phyloP scores from a whole-genome alignment of 2,113 vertebrate species.

The Festucalex cinctus region DNA sequence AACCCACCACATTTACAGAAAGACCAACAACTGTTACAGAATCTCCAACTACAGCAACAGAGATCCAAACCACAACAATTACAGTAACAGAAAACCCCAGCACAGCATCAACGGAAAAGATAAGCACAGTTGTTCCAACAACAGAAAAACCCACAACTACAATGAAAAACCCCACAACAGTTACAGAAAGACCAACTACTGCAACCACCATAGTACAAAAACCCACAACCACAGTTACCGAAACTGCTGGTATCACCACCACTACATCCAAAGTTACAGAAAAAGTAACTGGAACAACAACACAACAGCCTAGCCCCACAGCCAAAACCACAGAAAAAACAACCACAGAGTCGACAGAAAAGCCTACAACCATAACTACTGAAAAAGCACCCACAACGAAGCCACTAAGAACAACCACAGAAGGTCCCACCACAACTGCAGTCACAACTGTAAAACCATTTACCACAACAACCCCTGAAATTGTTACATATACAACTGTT shows the following conservation, averaged over 20 bases:
- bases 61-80: background rate
- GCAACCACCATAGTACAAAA: background rate
- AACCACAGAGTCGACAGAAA: background rate
- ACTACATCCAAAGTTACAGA: background rate
- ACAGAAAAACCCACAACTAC: background rate
- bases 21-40: background rate
- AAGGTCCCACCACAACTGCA: background rate
- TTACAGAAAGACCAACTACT: background rate
- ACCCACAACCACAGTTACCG: background rate
- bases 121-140: background rate
- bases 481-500: background rate
- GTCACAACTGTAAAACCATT: background rate
- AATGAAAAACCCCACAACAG: background rate
- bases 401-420: background rate
- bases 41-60: background rate
- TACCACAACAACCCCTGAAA: background rate
- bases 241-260: background rate
- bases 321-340: background rate
- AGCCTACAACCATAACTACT: background rate
- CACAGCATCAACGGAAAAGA: background rate
- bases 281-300: background rate
- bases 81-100: background rate
- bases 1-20: background rate
- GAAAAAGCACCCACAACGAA: background rate
- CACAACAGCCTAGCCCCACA: constrained; percentile 1